Evolutionary conservation across 2,113 vertebrate genomes (phyloP), one percentile per base, ranked within the genome.

Genomic region (Eubucco bourcierii): DNA sequence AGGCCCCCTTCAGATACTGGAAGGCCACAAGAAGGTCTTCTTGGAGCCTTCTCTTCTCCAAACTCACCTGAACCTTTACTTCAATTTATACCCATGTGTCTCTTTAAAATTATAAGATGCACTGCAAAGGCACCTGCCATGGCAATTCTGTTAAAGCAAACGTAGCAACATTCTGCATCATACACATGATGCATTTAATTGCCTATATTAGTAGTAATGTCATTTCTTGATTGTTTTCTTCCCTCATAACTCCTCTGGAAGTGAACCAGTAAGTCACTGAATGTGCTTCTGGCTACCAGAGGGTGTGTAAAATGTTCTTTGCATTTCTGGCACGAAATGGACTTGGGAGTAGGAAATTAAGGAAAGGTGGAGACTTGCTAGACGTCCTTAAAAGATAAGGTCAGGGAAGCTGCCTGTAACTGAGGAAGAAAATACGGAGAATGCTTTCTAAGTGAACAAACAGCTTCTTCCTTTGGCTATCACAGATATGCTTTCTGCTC

Each of bases 101-200:
- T 11, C 6, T 63, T 12, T 15, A 5, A 65, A 92, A 20, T 19
- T 24, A 0, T 3, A 20, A 14, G 8, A 4, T 6, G 23, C 0
- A 9, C 53, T 87, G 37, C 47, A 20, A 39, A 29, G 31, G 66
- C 25, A 33, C 24, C 82, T 56, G 34, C 1, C 5, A 41, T 66
- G 23, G 61, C 47, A 75, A 47, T 46, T 44, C 81, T 58, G 41
- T 44, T 81, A 73, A 58, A 87, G 47, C 21, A 33, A 55, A 80
- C 0, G 11, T 15, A 41, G 41, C 15, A 41, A 15, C 41, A 9
- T 59, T 60, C 25, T 12, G 10, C 17, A 33, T 33, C 56, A 19
- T 14, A 8, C 0, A 3, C 23, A 52, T 0, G 2, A 34, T 0
- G 0, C 0, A 0, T 29, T 85, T 56, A 14, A 23, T 74, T 18